Evolutionary conservation across 2,888 invertebrate species (phyloP).

Genomic region (Coenonympha glycerion): DNA sequence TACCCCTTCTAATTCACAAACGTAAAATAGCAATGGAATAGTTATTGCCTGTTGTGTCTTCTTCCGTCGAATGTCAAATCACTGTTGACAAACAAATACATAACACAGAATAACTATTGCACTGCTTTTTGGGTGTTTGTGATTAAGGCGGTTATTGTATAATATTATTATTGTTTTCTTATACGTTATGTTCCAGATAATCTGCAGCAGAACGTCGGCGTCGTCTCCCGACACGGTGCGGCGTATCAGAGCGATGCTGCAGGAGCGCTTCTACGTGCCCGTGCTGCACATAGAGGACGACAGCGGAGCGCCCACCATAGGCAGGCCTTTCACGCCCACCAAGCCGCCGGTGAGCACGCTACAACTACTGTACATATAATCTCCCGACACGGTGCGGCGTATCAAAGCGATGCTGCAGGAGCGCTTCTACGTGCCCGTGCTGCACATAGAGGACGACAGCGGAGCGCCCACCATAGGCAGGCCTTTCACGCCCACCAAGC

Average conservation of each 20-base stretch:
- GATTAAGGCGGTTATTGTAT: no score
- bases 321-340: slow-evolving; percentile 84
- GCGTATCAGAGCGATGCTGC: slow-evolving; percentile 79
- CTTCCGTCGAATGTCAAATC: no score
- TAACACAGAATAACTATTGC: no score
- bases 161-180: background rate
- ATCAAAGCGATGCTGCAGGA: slow-evolving; percentile 81
- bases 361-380: slow-evolving; percentile 66
- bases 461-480: slow-evolving; percentile 84
- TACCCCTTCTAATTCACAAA: no score
- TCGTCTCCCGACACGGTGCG: slow-evolving; percentile 55
- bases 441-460: slow-evolving; percentile 85
- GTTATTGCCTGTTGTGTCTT: no score
- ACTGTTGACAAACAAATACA: no score
- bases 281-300: slow-evolving; percentile 87
- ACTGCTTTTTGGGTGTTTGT: no score
- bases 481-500: slow-evolving; percentile 83
- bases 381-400: slow-evolving; percentile 59
- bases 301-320: slow-evolving; percentile 83
- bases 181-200: slow-evolving; percentile 72
- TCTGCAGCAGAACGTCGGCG: slow-evolving; percentile 79
- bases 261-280: slow-evolving; percentile 90
- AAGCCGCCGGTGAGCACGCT: slow-evolving; percentile 77
- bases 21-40: no score
- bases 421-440: slow-evolving; percentile 90